Evolutionary conservation across 2,113 vertebrate species (phyloP), one percentile per base, ranked within the genome.

Genomic region (Oriolus oriolus): DNA sequence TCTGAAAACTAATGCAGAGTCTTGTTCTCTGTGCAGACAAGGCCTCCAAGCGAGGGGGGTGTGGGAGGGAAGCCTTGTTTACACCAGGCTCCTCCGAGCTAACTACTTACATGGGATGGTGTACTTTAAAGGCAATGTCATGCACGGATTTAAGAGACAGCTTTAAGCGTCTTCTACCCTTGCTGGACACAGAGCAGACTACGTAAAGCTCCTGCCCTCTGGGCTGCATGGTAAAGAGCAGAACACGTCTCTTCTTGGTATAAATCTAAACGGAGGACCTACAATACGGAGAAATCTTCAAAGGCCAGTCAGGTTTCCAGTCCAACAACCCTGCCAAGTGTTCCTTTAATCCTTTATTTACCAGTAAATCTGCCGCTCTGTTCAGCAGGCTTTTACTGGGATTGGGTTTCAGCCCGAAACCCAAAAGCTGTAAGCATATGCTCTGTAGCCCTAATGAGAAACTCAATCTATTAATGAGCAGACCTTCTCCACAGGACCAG

Each of bases 261-360:
- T 73, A 78, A 78, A 86, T 77, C 49, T 93, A 84, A 90, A 87
- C 73, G 42, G 26, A 87, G 13, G 61, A 73, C 64, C 83, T 75
- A 91, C 54, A 78, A 68, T 61, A 73, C 61, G 66, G 56, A 91
- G 94, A 89, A 93, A 93, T 93, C 90, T 97, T 97, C 95, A 96
- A 97, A 94, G 88, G 82, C 61, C 84, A 91, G 84, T 88, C 74
- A 84, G 89, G 78, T 89, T 96, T 96, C 89, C 90, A 93, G 84
- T 74, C 90, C 68, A 66, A 61, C 77, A 85, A 71, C 54, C 69
- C 84, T 96, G 96, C 95, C 95, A 96, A 94, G 79, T 69, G 66
- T 94, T 95, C 79, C 91, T 97, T 94, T 96, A 97, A 96, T 96
- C 95, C 96, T 94, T 95, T 95, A 95, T 97, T 97, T 97, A 95